These are phyloP conservation scores for Drosophila dunni DNA, from an alignment of 1,140 invertebrate species.

Conservation along the genomic window DNA sequence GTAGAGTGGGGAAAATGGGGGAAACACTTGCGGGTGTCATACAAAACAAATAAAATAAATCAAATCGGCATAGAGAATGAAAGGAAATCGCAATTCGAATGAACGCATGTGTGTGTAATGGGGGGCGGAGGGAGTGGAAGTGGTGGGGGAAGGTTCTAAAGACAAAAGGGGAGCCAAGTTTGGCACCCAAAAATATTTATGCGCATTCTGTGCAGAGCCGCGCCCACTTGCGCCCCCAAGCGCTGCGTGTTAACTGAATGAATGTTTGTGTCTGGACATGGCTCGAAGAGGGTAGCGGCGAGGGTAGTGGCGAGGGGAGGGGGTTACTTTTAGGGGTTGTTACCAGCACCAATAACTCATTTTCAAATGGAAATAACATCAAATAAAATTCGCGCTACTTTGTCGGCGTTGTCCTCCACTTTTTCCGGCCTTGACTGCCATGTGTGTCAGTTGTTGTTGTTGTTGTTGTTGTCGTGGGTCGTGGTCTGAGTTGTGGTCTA, in stretches of 20 bases:
- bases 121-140: neutral
- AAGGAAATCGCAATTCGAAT: constrained; percentile 76
- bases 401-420: constrained; percentile 32
- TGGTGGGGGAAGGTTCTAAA: neutral
- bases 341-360: constrained; percentile 77
- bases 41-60: constrained; percentile 84
- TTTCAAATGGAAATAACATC: constrained; percentile 82
- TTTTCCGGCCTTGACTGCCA: constrained; percentile 53
- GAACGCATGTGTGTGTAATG: constrained; percentile 55
- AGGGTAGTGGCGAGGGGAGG: neutral
- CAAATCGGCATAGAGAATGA: constrained; percentile 73
- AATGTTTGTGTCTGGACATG: constrained; percentile 26
- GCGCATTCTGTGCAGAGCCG: constrained; percentile 58
- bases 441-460: constrained; percentile 58
- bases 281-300: constrained; percentile 1
- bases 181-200: constrained; percentile 72
- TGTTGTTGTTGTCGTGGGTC: constrained; percentile 25
- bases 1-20: neutral
- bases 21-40: constrained; percentile 81
- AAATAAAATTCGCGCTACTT: constrained; percentile 78
- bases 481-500: constrained; percentile 19
- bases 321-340: constrained; percentile 63
- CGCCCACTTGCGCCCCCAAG: constrained; percentile 60
- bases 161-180: constrained; percentile 62
- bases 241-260: constrained; percentile 15